Conservation (phyloP, 2,888 invertebrate species). For the Drosophila limbata region DNA sequence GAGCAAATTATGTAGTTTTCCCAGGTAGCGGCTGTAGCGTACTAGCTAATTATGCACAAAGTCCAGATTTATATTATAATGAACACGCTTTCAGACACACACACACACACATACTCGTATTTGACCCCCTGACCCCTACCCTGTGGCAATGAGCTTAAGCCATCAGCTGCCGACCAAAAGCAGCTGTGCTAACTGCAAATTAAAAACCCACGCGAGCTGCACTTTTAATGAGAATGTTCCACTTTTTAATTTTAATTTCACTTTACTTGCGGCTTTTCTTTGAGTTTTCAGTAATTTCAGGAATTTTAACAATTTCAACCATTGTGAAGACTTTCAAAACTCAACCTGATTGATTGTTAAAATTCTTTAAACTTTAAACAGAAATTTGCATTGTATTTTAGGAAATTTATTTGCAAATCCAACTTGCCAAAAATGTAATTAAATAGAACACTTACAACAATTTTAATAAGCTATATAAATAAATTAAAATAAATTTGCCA, state of each 20-base stretch:
- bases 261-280: background rate
- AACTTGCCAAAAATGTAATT: conserved; percentile 75
- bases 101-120: background rate
- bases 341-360: background rate
- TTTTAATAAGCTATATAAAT: conserved; percentile 78
- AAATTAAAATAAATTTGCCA: conserved; percentile 61
- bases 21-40: conserved; percentile 40
- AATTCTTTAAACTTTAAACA: background rate
- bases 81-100: conserved; percentile 13
- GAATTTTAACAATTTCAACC: background rate
- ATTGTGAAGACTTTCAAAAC: background rate
- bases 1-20: conserved; percentile 41
- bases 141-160: conserved; percentile 4
- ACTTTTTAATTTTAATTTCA: conserved; percentile 1
- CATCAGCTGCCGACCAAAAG: conserved; percentile 15
- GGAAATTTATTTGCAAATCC: conserved; percentile 59
- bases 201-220: conserved; percentile 14
- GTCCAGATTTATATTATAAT: conserved; percentile 43
- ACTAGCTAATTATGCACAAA: conserved; percentile 66
- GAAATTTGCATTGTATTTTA: background rate
- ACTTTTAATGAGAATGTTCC: conserved; percentile 31
- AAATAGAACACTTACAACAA: conserved; percentile 67
- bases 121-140: conserved; percentile 10
- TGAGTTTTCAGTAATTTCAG: background rate
- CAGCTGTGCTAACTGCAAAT: conserved; percentile 39